A percentile compares a stretch with the other conserved stretches of the same genome.
Evolutionary conservation across 35 echinoderm and acorn worm genomes (phyloP).

Genomic region (Diadema setosum): DNA sequence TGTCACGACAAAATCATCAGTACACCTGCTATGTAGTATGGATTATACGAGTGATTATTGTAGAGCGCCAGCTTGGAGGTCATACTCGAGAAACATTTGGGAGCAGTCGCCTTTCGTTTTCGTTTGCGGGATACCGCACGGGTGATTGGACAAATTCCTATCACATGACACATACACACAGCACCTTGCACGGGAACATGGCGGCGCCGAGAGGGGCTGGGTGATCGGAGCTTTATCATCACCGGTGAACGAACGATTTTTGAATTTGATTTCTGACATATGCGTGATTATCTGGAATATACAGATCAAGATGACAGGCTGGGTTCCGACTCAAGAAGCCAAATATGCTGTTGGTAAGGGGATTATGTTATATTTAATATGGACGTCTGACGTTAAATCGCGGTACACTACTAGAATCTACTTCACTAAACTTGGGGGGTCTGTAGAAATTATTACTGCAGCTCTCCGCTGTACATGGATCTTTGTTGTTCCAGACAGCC

Average conservation of each 20-base stretch:
- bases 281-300: not conserved
- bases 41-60: not conserved
- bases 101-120: not conserved
- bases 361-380: not conserved
- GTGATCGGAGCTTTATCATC: not conserved
- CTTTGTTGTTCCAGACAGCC: not conserved
- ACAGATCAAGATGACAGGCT: constrained; percentile 14
- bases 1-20: not conserved
- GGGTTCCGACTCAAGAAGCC: constrained; percentile 32
- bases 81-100: not conserved
- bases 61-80: not conserved
- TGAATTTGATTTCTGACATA: not conserved
- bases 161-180: not conserved
- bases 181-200: not conserved
- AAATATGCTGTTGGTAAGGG: constrained; percentile 42
- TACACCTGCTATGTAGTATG: not conserved
- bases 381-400: not conserved
- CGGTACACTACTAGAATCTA: not conserved
- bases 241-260: not conserved
- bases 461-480: not conserved
- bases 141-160: constrained; percentile 2
- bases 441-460: not conserved
- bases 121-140: not conserved
- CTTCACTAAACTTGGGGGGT: not conserved
- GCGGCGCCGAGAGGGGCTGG: not conserved